phyloP scores from a whole-genome alignment of 2,797 vertebrate species.

The Malurus splendens region DNA sequence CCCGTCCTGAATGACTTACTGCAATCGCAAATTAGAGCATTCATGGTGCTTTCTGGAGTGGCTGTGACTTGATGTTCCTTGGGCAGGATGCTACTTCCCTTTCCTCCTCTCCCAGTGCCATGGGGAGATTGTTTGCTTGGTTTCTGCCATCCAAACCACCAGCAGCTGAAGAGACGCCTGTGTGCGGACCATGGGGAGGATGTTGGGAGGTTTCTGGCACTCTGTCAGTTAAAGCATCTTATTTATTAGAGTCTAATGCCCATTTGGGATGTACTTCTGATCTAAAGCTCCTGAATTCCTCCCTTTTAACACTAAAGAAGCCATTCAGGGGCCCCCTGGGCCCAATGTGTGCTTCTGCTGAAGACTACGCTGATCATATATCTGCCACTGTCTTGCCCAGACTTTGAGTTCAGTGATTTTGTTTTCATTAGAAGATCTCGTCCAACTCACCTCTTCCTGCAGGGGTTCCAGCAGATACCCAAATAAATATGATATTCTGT shows the following conservation, averaged over 20 bases:
- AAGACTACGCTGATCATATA: not conserved
- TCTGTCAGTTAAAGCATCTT: conserved; percentile 4
- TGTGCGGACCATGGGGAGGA: not conserved
- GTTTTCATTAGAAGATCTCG: not conserved
- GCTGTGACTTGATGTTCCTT: not conserved
- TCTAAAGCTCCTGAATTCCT: conserved; percentile 18
- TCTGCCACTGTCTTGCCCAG: not conserved
- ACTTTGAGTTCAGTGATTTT: not conserved
- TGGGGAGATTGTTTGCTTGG: not conserved
- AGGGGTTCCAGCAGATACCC: not conserved
- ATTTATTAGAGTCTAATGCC: conserved; percentile 25
- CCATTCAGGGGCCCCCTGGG: conserved; percentile 19
- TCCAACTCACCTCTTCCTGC: not conserved
- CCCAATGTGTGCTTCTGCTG: not conserved
- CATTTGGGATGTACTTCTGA: not conserved
- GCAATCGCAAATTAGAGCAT: not conserved
- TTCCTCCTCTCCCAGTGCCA: not conserved
- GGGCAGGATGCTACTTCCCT: not conserved
- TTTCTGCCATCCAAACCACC: not conserved
- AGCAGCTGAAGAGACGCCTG: not conserved
- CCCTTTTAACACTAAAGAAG: not conserved
- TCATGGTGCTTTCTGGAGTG: not conserved
- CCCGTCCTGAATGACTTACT: not conserved
- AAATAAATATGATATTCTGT: not conserved
- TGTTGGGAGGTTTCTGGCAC: conserved; percentile 24